phyloP scores from a whole-genome alignment of 2,113 vertebrate genomes.

The Aptenodytes forsteri region DNA sequence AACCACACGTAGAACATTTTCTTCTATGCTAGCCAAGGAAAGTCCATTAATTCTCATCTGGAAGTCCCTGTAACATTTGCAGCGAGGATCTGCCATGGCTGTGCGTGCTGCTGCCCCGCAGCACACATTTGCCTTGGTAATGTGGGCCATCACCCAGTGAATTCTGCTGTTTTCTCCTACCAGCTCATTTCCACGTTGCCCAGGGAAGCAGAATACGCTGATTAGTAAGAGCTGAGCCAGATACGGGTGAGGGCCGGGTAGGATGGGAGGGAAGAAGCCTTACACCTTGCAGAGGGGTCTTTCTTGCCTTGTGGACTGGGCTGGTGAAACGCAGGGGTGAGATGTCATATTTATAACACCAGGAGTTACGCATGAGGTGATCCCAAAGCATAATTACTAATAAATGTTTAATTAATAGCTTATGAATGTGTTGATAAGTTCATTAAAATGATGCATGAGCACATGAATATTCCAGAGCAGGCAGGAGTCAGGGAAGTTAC shows the following conservation, averaged over 20 bases:
- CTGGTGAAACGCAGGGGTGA: background rate
- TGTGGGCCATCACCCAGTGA: background rate
- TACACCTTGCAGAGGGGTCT: background rate
- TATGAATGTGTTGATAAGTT: conserved; percentile 24
- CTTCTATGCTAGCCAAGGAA: conserved; percentile 20
- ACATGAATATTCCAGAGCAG: conserved; percentile 35
- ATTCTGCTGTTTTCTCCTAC: background rate
- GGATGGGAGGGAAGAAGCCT: background rate
- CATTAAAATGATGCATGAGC: conserved; percentile 42
- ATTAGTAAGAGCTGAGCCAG: background rate
- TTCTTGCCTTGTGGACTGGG: background rate
- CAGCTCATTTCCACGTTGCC: background rate
- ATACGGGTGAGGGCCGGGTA: background rate
- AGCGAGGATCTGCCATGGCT: background rate
- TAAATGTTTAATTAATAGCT: conserved; percentile 38
- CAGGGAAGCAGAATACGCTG: background rate
- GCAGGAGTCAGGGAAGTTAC: conserved; percentile 2
- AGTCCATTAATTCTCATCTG: conserved; percentile 66
- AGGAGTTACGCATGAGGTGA: background rate
- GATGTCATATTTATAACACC: background rate
- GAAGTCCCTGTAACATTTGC: conserved; percentile 46
- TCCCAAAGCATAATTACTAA: conserved; percentile 6
- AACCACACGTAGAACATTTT: conserved; percentile 31
- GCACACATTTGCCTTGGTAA: conserved; percentile 27
- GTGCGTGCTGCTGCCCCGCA: background rate